Evolutionary conservation across 2,888 invertebrate species (phyloP).

Genomic region (Melinaea marsaeus): DNA sequence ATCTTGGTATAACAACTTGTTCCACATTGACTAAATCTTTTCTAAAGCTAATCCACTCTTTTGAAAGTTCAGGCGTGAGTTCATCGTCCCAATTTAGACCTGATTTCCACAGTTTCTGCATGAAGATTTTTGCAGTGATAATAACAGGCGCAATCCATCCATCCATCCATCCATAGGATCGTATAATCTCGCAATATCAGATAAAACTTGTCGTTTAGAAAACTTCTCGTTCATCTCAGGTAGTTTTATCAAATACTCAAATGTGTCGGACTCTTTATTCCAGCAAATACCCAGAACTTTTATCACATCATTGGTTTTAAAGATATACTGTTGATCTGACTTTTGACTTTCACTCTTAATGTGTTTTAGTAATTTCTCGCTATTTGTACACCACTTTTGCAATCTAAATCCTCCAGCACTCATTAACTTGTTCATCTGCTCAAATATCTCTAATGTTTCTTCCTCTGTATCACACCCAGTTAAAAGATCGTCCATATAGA

Average conservation of each 20-base stretch:
- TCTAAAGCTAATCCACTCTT: slow-evolving; percentile 12
- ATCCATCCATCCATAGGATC: slow-evolving; percentile 30
- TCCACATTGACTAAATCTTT: slow-evolving; percentile 4
- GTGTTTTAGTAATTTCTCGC: too few species aligned
- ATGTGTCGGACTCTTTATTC: too few species aligned
- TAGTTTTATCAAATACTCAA: slow-evolving; percentile 9
- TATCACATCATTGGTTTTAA: too few species aligned
- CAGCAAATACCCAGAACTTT: too few species aligned
- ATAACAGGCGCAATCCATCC: slow-evolving; percentile 30
- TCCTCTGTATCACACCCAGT: slow-evolving; percentile 17
- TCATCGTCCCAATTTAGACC: slow-evolving; percentile 22
- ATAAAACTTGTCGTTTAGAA: slow-evolving; percentile 23
- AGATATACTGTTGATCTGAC: slow-evolving; percentile 9
- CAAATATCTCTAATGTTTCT: slow-evolving; percentile 30
- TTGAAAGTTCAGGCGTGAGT: slow-evolving; percentile 8
- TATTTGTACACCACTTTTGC: background rate
- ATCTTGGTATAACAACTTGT: slow-evolving; percentile 13
- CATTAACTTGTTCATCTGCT: slow-evolving; percentile 27
- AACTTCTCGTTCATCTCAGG: slow-evolving; percentile 9
- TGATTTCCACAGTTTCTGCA: slow-evolving; percentile 24
- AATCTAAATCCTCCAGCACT: too few species aligned
- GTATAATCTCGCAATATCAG: slow-evolving; percentile 27
- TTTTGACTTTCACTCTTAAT: background rate
- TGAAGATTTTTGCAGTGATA: slow-evolving; percentile 23
- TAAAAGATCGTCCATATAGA: slow-evolving; percentile 21